Evolutionary conservation across 2,888 invertebrate species (phyloP).

Genomic region (Hirtodrosophila histrioides): DNA sequence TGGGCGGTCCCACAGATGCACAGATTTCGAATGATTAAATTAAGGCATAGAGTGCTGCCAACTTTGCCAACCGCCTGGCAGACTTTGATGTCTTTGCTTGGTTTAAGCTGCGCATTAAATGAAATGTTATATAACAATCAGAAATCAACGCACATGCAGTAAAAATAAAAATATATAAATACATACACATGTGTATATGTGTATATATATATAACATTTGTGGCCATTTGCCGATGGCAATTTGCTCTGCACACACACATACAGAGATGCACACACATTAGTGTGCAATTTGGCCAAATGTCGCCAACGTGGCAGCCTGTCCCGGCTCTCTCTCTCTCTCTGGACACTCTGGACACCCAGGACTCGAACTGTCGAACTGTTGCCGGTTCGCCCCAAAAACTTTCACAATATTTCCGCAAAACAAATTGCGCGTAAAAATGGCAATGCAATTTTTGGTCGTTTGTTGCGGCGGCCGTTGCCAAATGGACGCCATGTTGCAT

Average conservation of each 20-base stretch:
- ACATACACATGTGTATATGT: constrained; percentile 1
- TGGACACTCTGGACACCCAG: constrained; percentile 12
- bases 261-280: constrained; percentile 56
- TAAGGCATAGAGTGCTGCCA: constrained; percentile 40
- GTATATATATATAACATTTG: constrained; percentile 60
- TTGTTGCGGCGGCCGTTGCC: constrained; percentile 80
- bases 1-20: constrained; percentile 58
- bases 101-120: constrained; percentile 64
- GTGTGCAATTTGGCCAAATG: constrained; percentile 79
- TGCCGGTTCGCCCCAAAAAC: constrained; percentile 58
- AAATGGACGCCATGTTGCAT: constrained; percentile 80
- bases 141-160: constrained; percentile 71
- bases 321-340: constrained; percentile 29
- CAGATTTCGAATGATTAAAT: constrained; percentile 68
- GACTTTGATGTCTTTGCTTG: constrained; percentile 52
- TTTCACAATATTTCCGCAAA: constrained; percentile 77
- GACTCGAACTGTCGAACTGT: constrained; percentile 26
- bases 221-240: constrained; percentile 72
- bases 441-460: constrained; percentile 81
- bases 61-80: background rate
- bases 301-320: constrained; percentile 76
- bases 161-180: constrained; percentile 66
- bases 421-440: constrained; percentile 80
- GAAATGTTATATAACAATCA: constrained; percentile 77
- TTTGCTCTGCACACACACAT: constrained; percentile 44